A percentile compares a stretch with the other conserved stretches of the same genome.
Conservation (phyloP, 2,888 invertebrate genomes). For the Diploptera punctata region DNA sequence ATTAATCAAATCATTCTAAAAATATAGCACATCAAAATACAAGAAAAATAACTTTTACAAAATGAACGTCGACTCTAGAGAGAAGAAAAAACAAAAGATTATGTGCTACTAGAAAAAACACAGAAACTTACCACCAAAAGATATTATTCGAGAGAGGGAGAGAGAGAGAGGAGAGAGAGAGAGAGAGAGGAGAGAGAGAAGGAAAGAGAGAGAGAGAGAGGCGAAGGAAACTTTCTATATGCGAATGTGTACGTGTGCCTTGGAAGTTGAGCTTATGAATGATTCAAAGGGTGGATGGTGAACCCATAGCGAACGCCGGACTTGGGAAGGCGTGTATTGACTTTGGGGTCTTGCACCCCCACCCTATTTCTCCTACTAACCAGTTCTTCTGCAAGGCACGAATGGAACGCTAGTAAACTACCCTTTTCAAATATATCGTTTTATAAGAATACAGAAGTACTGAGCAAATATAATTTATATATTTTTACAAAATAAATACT, state of each 20-base stretch:
- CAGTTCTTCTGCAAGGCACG: not conserved
- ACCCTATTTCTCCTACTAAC: not conserved
- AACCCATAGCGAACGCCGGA: constrained; percentile 4
- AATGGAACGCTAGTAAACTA: too few species aligned
- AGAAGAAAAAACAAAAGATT: not conserved
- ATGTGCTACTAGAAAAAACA: not conserved
- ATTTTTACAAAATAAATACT: too few species aligned
- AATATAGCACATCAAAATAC: too few species aligned
- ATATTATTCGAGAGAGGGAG: too few species aligned
- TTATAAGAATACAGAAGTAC: too few species aligned
- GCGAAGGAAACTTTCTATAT: constrained; percentile 15
- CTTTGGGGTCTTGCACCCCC: constrained; percentile 3
- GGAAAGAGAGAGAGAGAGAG: too few species aligned
- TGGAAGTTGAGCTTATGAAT: constrained; percentile 38
- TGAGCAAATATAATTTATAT: too few species aligned
- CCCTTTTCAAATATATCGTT: too few species aligned
- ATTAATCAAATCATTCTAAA: too few species aligned
- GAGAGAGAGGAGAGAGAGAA: not conserved
- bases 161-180: not conserved
- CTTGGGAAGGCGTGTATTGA: constrained; percentile 26
- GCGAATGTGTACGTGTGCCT: constrained; percentile 27
- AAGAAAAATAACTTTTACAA: not conserved
- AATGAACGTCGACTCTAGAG: not conserved
- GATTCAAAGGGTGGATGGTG: constrained; percentile 36
- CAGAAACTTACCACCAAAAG: too few species aligned